phyloP scores from a whole-genome alignment of 2,888 invertebrate species.

The Erebia ligea region DNA sequence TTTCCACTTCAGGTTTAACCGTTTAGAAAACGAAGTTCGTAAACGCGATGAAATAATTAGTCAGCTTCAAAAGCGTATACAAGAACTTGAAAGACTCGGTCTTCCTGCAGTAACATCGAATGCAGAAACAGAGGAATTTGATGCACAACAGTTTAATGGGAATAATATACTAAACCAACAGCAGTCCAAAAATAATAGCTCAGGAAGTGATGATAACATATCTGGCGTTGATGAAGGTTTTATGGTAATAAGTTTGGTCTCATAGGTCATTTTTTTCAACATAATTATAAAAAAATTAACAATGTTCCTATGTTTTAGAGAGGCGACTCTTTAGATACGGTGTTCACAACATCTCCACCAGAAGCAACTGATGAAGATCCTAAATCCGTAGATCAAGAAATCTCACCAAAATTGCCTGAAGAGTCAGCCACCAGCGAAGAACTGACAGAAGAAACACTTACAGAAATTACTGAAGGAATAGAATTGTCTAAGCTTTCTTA shows the following conservation, averaged over 20 bases:
- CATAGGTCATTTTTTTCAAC: neutral
- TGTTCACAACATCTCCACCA: conserved; percentile 85
- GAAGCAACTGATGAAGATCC: conserved; percentile 63
- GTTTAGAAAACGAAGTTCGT: conserved; percentile 90
- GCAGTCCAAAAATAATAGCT: conserved; percentile 65
- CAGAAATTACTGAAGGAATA: conserved; percentile 71
- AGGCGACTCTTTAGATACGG: conserved; percentile 87
- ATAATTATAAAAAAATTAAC: neutral
- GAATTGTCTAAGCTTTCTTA: conserved; percentile 73
- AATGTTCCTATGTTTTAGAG: conserved; percentile 69
- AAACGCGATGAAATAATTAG: conserved; percentile 91
- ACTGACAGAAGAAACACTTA: conserved; percentile 68
- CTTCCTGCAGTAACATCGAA: conserved; percentile 46
- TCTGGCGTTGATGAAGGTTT: conserved; percentile 77
- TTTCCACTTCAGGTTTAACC: conserved; percentile 82
- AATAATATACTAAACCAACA: conserved; percentile 42
- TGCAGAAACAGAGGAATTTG: conserved; percentile 5
- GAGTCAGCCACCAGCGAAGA: conserved; percentile 53
- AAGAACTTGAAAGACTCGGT: conserved; percentile 84
- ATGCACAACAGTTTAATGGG: conserved; percentile 38
- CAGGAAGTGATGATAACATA: conserved; percentile 71
- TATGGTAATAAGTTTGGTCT: conserved; percentile 59
- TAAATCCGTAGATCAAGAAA: conserved; percentile 44
- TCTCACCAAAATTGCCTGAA: conserved; percentile 44
- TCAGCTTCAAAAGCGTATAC: conserved; percentile 88